These are phyloP conservation scores for Lepus timidus DNA, from an alignment of 2,113 vertebrate genomes.

Conservation along the genomic window DNA sequence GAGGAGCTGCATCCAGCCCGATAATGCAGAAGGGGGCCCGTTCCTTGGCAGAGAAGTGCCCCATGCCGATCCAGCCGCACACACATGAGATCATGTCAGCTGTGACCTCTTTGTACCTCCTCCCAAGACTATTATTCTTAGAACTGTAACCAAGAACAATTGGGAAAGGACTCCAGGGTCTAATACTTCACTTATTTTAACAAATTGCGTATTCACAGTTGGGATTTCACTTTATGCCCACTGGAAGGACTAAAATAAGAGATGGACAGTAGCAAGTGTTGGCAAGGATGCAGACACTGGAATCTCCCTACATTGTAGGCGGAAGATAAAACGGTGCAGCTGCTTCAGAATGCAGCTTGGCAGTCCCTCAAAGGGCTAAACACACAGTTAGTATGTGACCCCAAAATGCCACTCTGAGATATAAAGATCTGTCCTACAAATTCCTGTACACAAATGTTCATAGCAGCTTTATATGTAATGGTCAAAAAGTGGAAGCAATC, in stretches of 20 bases:
- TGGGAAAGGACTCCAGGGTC: not conserved
- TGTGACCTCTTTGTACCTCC: not conserved
- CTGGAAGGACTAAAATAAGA: not conserved
- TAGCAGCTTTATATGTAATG: not conserved
- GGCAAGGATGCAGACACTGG: not conserved
- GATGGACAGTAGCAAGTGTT: not conserved
- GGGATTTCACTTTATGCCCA: not conserved
- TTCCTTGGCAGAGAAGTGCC: not conserved
- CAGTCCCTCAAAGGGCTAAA: not conserved
- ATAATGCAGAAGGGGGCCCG: rapidly evolving
- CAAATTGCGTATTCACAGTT: not conserved
- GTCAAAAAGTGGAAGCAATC: not conserved
- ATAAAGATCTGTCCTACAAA: not conserved
- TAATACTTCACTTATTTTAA: not conserved
- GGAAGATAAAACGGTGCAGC: not conserved
- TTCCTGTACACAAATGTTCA: not conserved
- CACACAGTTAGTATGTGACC: not conserved
- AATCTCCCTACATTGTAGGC: rapidly evolving
- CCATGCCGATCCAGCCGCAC: not conserved
- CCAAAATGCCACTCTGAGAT: not conserved
- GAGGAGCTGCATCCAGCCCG: not conserved
- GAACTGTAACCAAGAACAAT: not conserved
- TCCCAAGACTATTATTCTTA: not conserved
- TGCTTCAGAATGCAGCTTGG: not conserved
- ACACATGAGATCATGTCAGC: not conserved